Percentiles rank a stretch among this genome's conserved stretches.
Conservation (phyloP, 2,888 invertebrate species). For the Xestia rhomboidea region DNA sequence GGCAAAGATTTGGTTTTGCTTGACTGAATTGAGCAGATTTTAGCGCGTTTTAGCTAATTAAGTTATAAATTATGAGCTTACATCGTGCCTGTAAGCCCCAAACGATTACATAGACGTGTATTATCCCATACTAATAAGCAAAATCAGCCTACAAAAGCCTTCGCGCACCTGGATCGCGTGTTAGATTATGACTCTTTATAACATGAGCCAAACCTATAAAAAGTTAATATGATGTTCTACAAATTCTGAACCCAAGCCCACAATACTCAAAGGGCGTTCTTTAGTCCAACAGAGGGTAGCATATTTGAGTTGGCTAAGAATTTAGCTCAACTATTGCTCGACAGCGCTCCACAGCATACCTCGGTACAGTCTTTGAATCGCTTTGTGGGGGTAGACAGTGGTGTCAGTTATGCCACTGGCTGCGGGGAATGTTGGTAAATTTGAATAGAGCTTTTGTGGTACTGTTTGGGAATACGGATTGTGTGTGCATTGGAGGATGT, state of each 20-base stretch:
- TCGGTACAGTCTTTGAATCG: neutral
- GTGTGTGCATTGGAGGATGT: neutral
- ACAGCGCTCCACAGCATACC: neutral
- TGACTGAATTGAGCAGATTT: neutral
- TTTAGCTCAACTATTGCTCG: neutral
- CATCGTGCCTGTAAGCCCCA: neutral
- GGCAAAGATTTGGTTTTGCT: neutral
- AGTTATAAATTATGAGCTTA: neutral
- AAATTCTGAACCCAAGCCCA: neutral
- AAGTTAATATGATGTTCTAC: neutral
- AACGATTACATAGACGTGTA: neutral
- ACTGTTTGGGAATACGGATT: neutral
- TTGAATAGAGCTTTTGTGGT: neutral
- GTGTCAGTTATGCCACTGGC: neutral
- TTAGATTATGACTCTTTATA: neutral
- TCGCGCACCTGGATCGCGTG: neutral
- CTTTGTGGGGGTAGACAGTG: neutral
- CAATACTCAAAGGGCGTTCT: constrained; percentile 12
- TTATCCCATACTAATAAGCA: neutral
- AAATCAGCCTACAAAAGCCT: neutral
- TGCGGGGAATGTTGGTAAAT: neutral
- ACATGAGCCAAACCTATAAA: neutral
- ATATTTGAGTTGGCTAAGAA: constrained; percentile 13
- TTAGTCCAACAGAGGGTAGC: neutral
- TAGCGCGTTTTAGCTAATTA: neutral